Evolutionary conservation across 2,113 vertebrate genomes (phyloP).

Genomic region (Zosterops hypoxanthus): DNA sequence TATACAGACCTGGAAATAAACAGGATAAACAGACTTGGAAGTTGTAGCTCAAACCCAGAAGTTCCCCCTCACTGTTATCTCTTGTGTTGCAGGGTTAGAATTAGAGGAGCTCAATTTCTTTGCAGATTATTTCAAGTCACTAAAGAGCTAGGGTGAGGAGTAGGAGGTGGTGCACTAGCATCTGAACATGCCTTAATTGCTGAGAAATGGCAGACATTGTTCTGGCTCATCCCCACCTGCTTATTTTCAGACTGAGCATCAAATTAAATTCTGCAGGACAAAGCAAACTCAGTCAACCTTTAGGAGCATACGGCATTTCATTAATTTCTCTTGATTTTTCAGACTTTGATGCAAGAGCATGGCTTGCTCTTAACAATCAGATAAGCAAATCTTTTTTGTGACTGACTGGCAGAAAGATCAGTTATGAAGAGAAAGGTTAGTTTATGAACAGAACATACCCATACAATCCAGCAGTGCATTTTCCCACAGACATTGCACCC

Average conservation of each 20-base stretch:
- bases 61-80: neutral
- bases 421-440: neutral
- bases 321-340: neutral
- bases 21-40: neutral
- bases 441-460: neutral
- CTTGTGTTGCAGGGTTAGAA: neutral
- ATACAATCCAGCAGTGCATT: neutral
- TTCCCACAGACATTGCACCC: neutral
- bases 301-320: neutral
- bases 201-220: neutral
- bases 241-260: neutral
- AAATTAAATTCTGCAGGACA: neutral
- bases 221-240: neutral
- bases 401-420: conserved; percentile 75
- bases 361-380: neutral
- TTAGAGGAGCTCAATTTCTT: neutral
- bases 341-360: neutral
- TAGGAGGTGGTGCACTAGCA: neutral
- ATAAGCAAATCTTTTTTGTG: conserved; percentile 71
- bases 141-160: neutral
- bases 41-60: neutral
- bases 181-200: neutral
- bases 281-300: neutral
- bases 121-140: neutral
- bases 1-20: neutral